Percentiles rank a stretch among this genome's conserved stretches.
phyloP scores from a whole-genome alignment of 1,140 invertebrate species.

The Heliconius himera region DNA sequence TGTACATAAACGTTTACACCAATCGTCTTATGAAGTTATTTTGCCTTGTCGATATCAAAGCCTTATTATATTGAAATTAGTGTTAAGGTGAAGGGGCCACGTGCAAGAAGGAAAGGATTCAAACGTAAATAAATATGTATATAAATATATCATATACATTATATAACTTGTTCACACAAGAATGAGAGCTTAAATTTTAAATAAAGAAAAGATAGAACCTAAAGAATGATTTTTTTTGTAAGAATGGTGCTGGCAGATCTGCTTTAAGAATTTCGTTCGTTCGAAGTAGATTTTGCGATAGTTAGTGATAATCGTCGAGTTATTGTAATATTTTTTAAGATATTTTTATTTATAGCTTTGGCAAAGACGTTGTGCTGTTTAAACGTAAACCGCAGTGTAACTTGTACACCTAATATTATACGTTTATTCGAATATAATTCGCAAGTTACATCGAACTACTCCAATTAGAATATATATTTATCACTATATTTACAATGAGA shows the following conservation, averaged over 20 bases:
- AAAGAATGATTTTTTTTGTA: constrained; percentile 48
- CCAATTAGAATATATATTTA: constrained; percentile 12
- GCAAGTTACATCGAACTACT: constrained; percentile 20
- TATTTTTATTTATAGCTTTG: constrained; percentile 37
- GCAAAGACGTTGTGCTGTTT: constrained; percentile 42
- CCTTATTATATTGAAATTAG: constrained; percentile 69
- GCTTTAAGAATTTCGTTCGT: constrained; percentile 43
- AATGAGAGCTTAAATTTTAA: constrained; percentile 47
- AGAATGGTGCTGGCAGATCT: constrained; percentile 78
- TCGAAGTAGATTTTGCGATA: constrained; percentile 5
- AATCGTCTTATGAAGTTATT: constrained; percentile 54
- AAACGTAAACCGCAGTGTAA: neutral
- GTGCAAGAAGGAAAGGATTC: constrained; percentile 45
- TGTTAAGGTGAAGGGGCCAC: constrained; percentile 72
- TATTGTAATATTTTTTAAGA: constrained; percentile 36
- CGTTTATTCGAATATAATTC: constrained; percentile 12
- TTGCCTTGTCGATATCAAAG: constrained; percentile 64
- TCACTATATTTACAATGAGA: constrained; percentile 11
- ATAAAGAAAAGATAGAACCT: constrained; percentile 35
- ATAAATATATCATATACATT: constrained; percentile 41
- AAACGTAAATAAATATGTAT: constrained; percentile 42
- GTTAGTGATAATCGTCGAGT: constrained; percentile 45
- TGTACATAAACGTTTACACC: constrained; percentile 36
- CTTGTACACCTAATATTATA: constrained; percentile 4
- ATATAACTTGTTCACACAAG: constrained; percentile 32